Base-by-base conservation (phyloP, 1,140 invertebrate species). In the Lordiphosa clarofinis region DNA sequence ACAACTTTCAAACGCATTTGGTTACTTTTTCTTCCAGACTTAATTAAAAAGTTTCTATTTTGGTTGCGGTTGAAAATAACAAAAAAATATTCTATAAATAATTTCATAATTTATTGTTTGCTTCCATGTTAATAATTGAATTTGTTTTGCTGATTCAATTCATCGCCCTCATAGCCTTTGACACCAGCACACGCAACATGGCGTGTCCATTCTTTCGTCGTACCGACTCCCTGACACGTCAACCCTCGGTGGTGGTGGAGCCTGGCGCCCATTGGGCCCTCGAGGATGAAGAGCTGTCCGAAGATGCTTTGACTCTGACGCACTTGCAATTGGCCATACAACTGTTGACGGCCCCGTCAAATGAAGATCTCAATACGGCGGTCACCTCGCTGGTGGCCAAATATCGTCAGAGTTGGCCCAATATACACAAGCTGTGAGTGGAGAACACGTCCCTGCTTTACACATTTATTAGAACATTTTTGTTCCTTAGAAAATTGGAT, bases 321-420 rank as follows among this genome's bases (percentile, higher is more conserved):
- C 89, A 92, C 79, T 84, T 92, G 48, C 91, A 91, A 56, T 91
- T 91, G 73, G 91, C 91, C 15, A 87, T 92, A 49, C 91, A 92
- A 72, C 88, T 92, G 4, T 74, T 92, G 9, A 92, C 91, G 33
- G 91, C 91, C 4, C 91, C 91, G 4, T 91, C 91, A 49, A 89
- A 89, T 62, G 87, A 89, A 28, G 88, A 89, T 65, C 70, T 89
- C 47, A 88, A 88, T 38, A 75, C 75, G 24, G 88, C 88, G 7
- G 82, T 89, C 47, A 82, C 73, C 31, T 78, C 88, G 1, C 42
- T 89, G 24, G 73, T 89, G 39, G 60, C 70, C 47, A 89, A 89
- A 56, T 88, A 89, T 21, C 73, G 74, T 6, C 72, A 86, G 55
- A 87, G 67, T 39, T 89, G 86, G 88, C 88, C 88, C 21, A 87